These are phyloP conservation scores for Danio kyathit DNA, from an alignment of 2,797 vertebrate genomes.

Conservation along the genomic window DNA sequence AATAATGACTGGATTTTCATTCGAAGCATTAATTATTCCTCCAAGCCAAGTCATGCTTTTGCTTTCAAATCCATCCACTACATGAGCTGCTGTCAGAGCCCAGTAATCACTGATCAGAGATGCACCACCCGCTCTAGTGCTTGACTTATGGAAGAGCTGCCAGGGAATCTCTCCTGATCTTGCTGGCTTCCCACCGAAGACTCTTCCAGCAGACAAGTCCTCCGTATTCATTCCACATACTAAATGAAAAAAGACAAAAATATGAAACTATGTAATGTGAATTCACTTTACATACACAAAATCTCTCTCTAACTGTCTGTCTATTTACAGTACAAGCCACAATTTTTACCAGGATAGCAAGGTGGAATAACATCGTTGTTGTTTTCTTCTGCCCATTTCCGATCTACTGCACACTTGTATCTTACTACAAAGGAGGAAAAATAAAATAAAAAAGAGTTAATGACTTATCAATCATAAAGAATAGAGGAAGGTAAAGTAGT, in stretches of 20 bases:
- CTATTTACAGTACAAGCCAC: neutral
- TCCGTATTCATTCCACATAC: conserved; percentile 74
- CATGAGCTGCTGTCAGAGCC: conserved; percentile 78
- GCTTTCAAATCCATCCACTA: conserved; percentile 16
- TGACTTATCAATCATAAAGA: neutral
- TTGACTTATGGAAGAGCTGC: conserved; percentile 65
- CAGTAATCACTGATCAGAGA: conserved; percentile 75
- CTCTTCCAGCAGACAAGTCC: conserved; percentile 19
- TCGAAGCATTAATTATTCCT: conserved; percentile 41
- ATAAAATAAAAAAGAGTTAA: neutral
- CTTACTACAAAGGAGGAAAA: conserved; percentile 28
- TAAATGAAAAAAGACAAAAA: conserved; percentile 34
- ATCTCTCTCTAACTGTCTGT: neutral
- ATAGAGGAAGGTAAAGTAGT: neutral
- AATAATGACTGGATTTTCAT: conserved; percentile 48
- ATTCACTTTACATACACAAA: neutral
- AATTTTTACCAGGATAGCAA: conserved; percentile 60
- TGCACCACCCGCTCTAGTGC: conserved; percentile 52
- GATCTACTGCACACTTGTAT: conserved; percentile 41
- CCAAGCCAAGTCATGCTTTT: conserved; percentile 26
- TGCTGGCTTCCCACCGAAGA: conserved; percentile 67
- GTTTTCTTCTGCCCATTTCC: conserved; percentile 50
- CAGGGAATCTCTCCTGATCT: conserved; percentile 68
- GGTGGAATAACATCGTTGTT: conserved; percentile 44
- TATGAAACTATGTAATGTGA: neutral